These are phyloP conservation scores for Diuraphis noxia DNA, from an alignment of 1,140 invertebrate genomes.

Conservation along the genomic window DNA sequence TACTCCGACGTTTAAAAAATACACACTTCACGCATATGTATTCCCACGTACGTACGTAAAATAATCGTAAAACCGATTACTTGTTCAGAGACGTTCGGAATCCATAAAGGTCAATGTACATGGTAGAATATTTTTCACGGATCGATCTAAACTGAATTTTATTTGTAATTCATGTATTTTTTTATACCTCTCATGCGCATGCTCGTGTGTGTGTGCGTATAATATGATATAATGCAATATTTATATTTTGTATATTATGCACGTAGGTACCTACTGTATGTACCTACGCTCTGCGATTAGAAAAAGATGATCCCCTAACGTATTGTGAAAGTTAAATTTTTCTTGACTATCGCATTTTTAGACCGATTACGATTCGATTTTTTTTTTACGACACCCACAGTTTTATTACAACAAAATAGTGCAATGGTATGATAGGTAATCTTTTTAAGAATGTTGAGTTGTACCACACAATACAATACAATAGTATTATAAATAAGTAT, in stretches of 20 bases:
- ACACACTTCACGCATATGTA: not conserved
- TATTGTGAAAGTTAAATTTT: not conserved
- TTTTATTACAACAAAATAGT: not conserved
- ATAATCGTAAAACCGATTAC: not conserved
- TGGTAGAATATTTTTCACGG: not conserved
- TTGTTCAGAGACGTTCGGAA: not conserved
- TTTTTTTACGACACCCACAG: not conserved
- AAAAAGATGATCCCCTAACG: not conserved
- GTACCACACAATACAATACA: too few species aligned
- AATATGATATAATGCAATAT: too few species aligned
- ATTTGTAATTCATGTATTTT: not conserved
- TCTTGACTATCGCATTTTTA: not conserved
- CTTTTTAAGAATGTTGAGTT: too few species aligned
- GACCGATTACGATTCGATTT: not conserved
- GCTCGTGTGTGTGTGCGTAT: not conserved
- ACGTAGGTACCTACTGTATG: not conserved
- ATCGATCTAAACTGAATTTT: not conserved
- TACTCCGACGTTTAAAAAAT: not conserved
- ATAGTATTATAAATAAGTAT: too few species aligned
- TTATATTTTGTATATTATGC: not conserved
- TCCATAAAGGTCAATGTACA: not conserved
- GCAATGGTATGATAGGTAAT: not conserved
- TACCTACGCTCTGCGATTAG: not conserved
- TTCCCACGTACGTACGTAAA: not conserved
- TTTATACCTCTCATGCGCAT: not conserved